Evolutionary conservation across 2,113 vertebrate species (phyloP).

Genomic region (Callaeas wilsoni): DNA sequence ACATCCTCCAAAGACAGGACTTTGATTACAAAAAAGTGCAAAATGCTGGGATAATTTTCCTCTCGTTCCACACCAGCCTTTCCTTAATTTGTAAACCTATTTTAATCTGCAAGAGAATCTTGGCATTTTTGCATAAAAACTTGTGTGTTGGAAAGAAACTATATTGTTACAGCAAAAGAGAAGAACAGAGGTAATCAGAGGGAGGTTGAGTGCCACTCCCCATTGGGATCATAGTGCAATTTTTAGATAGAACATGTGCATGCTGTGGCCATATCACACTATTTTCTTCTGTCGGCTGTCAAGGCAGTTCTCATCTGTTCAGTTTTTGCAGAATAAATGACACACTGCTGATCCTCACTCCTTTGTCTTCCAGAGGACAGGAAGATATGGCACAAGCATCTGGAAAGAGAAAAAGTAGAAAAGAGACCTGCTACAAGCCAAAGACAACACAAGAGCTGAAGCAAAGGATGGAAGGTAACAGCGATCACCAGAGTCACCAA

Average conservation of each 20-base stretch:
- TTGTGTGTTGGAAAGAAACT: not conserved
- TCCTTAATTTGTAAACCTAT: not conserved
- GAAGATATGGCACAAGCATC: not conserved
- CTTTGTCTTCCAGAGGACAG: not conserved
- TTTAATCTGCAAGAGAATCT: not conserved
- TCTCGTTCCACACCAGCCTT: not conserved
- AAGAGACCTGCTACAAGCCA: not conserved
- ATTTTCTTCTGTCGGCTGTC: not conserved
- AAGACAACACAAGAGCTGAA: not conserved
- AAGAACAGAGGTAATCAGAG: not conserved
- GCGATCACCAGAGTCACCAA: not conserved
- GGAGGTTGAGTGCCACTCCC: not conserved
- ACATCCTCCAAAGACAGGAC: not conserved
- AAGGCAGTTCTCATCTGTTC: not conserved
- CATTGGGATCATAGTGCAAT: rapidly evolving
- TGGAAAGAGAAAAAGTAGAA: not conserved
- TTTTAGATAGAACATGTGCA: not conserved
- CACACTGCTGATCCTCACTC: not conserved
- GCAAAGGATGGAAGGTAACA: not conserved
- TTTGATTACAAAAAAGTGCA: not conserved
- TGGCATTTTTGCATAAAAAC: not conserved
- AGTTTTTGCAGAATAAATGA: not conserved
- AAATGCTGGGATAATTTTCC: not conserved
- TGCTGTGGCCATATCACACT: not conserved
- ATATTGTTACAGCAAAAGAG: not conserved